phyloP scores from a whole-genome alignment of 2,113 vertebrate genomes.

The Pyrgilauda ruficollis region DNA sequence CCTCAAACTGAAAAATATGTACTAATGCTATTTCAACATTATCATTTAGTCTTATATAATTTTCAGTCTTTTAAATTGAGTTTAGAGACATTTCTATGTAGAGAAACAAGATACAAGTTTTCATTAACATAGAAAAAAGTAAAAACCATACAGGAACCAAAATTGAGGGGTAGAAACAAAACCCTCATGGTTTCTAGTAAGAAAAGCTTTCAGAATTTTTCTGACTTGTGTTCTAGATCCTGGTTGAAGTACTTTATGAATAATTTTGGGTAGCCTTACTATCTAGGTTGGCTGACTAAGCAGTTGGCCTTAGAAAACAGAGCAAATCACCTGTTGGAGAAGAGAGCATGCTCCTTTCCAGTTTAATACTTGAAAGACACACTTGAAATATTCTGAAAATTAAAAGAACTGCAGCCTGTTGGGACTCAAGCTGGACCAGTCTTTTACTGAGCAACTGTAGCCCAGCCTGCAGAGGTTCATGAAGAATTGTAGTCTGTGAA shows the following conservation, averaged over 20 bases:
- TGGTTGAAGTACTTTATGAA: neutral
- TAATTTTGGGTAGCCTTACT: neutral
- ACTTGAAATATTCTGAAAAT: neutral
- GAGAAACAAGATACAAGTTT: neutral
- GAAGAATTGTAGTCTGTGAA: neutral
- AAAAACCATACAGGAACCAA: neutral
- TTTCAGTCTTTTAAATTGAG: neutral
- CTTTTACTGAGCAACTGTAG: neutral
- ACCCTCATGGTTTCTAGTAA: rapidly evolving
- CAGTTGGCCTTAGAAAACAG: neutral
- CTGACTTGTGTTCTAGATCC: neutral
- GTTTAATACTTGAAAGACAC: neutral
- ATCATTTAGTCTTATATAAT: neutral
- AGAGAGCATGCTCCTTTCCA: neutral
- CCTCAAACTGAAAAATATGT: neutral
- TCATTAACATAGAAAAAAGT: neutral
- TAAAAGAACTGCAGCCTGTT: rapidly evolving
- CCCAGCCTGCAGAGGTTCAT: neutral
- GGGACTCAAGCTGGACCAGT: too few relatives aligned
- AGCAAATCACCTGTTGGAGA: neutral
- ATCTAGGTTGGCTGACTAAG: neutral
- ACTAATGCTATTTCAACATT: neutral
- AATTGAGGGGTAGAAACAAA: neutral
- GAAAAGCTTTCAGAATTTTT: neutral
- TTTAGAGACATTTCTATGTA: neutral